Evolutionary conservation across 1,140 invertebrate species (phyloP).

Genomic region (Diplogasteroides magnus): DNA sequence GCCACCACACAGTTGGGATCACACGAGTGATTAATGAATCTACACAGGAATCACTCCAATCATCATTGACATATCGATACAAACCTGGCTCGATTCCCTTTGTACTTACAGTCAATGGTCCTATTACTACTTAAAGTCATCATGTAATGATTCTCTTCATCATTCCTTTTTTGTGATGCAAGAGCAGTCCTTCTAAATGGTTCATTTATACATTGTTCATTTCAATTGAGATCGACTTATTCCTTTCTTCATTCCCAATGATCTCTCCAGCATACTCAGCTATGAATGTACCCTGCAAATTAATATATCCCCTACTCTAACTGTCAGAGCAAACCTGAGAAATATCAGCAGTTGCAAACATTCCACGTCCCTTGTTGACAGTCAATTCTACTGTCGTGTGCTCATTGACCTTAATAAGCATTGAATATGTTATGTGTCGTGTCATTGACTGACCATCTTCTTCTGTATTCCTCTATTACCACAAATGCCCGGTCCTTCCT

Average conservation of each 20-base stretch:
- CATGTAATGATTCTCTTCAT: conserved; percentile 12
- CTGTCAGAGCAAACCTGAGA: neutral
- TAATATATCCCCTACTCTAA: neutral
- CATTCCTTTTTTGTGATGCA: too few relatives aligned
- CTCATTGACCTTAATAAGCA: too few relatives aligned
- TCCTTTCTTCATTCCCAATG: conserved; percentile 2
- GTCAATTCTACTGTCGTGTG: neutral
- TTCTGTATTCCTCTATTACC: neutral
- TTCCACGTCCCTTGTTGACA: neutral
- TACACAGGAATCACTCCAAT: neutral
- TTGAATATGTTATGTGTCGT: too few relatives aligned
- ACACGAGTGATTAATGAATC: conserved; percentile 10
- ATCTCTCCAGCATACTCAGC: conserved; percentile 7
- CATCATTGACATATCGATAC: neutral
- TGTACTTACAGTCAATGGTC: neutral
- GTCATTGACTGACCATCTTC: neutral
- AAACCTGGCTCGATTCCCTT: neutral
- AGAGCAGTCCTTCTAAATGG: too few relatives aligned
- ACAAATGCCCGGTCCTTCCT: neutral
- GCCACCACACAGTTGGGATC: conserved; percentile 1
- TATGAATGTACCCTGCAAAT: neutral
- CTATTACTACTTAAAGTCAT: neutral
- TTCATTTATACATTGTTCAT: neutral
- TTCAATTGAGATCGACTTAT: conserved; percentile 2
- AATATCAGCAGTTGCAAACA: conserved; percentile 1